phyloP scores from a whole-genome alignment of 2,888 invertebrate genomes.

The Alloscopus bannaensis region DNA sequence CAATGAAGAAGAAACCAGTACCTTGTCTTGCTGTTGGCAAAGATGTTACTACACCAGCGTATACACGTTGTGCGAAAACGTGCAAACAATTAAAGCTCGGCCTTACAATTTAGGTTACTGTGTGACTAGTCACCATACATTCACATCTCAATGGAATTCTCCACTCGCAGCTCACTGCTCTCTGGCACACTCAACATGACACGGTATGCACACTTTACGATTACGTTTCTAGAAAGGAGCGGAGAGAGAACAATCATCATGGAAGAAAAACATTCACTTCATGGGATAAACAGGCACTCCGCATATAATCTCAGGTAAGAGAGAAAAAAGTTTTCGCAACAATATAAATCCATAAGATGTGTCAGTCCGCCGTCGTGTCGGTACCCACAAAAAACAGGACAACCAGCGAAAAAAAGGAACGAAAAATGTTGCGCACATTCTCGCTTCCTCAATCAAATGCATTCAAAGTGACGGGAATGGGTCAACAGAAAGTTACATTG shows the following conservation, averaged over 20 bases:
- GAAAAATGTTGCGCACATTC: too few species aligned
- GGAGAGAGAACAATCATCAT: not conserved
- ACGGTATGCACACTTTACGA: too few species aligned
- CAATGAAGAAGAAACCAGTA: slow-evolving; percentile 22
- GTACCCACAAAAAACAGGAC: too few species aligned
- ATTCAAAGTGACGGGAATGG: too few species aligned
- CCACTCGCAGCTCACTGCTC: not conserved
- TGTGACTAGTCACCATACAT: slow-evolving; percentile 13
- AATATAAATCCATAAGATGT: too few species aligned
- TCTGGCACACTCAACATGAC: not conserved
- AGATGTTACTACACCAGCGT: too few species aligned
- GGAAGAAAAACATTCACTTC: slow-evolving; percentile 10
- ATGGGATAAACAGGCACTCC: slow-evolving; percentile 22
- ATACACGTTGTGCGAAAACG: not conserved
- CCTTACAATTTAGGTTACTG: slow-evolving; percentile 40
- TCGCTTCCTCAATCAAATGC: too few species aligned
- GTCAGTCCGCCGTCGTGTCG: too few species aligned
- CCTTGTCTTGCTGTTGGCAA: slow-evolving; percentile 11
- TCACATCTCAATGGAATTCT: not conserved
- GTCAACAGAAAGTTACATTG: too few species aligned
- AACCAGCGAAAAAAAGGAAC: too few species aligned
- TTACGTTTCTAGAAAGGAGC: not conserved
- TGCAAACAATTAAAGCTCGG: slow-evolving; percentile 26
- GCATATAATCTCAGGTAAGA: too few species aligned
- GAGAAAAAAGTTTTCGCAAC: too few species aligned